These are phyloP conservation scores for Lagopus muta DNA, from an alignment of 2,113 vertebrate genomes.

Conservation along the genomic window DNA sequence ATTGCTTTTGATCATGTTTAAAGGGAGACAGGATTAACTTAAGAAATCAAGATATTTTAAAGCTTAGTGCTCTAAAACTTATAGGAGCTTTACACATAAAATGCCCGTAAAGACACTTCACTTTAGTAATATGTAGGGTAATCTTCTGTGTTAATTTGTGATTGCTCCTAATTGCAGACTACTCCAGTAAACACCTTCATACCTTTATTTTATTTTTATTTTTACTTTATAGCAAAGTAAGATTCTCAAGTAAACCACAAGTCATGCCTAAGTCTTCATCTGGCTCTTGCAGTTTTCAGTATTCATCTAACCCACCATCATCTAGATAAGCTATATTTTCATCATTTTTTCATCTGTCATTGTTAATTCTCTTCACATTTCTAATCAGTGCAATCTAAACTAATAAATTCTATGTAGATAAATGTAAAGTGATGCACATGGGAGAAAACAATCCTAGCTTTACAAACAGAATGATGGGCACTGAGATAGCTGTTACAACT, in stretches of 20 bases:
- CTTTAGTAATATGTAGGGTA: accelerated
- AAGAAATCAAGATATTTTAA: not conserved
- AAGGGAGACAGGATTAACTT: not conserved
- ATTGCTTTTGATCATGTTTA: not conserved
- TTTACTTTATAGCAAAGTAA: not conserved
- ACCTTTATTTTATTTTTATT: not conserved
- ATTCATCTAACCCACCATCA: not conserved
- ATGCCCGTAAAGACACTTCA: not conserved
- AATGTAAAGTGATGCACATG: not conserved
- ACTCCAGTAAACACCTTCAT: not conserved
- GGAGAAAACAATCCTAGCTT: not conserved
- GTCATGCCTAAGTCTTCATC: not conserved
- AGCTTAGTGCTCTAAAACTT: not conserved
- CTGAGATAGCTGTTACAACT: not conserved
- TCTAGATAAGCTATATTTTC: not conserved
- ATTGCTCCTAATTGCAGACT: not conserved
- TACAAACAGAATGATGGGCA: not conserved
- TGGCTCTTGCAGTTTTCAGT: not conserved
- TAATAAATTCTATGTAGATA: not conserved
- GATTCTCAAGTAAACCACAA: not conserved
- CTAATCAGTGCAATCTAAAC: not conserved
- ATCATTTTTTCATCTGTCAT: not conserved
- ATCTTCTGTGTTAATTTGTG: not conserved
- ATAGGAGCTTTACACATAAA: not conserved
- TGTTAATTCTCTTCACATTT: not conserved